Evolutionary conservation across 1,140 invertebrate genomes (phyloP).

Genomic region (Drosophila baimaii): DNA sequence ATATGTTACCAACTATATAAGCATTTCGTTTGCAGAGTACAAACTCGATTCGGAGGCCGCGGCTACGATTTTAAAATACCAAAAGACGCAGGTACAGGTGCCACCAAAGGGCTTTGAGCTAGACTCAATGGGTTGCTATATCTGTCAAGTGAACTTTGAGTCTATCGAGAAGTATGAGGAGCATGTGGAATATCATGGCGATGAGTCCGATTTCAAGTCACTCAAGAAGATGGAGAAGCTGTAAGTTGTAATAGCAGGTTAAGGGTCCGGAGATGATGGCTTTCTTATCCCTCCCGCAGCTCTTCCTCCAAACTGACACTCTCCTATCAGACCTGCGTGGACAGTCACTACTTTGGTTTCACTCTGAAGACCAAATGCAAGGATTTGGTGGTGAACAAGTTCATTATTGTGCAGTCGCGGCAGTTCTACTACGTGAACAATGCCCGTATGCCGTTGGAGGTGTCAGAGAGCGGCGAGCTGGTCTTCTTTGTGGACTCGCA

Average conservation of each 20-base stretch:
- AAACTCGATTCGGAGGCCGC: slow-evolving; percentile 47
- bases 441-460: slow-evolving; percentile 53
- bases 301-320: slow-evolving; percentile 49
- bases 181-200: slow-evolving; percentile 73
- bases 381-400: slow-evolving; percentile 69
- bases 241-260: slow-evolving; percentile 33
- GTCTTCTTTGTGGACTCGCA: slow-evolving; percentile 80
- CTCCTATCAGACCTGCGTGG: slow-evolving; percentile 68
- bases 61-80: slow-evolving; percentile 56
- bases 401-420: slow-evolving; percentile 75
- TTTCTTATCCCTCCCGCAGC: slow-evolving; percentile 39
- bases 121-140: slow-evolving; percentile 67
- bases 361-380: slow-evolving; percentile 51
- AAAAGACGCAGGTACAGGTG: slow-evolving; percentile 52
- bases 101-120: slow-evolving; percentile 47
- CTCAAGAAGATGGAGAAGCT: slow-evolving; percentile 58
- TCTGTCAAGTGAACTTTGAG: slow-evolving; percentile 75
- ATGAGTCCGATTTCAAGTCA: slow-evolving; percentile 74
- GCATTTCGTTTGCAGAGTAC: slow-evolving; percentile 28
- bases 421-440: slow-evolving; percentile 75
- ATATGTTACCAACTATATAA: background rate
- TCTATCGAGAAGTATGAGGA: slow-evolving; percentile 71
- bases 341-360: slow-evolving; percentile 81
- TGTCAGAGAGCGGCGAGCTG: slow-evolving; percentile 38
- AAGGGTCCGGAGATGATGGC: too few species aligned